Evolutionary conservation across 1,140 invertebrate species (phyloP).

Genomic region (Chlorops oryzae): DNA sequence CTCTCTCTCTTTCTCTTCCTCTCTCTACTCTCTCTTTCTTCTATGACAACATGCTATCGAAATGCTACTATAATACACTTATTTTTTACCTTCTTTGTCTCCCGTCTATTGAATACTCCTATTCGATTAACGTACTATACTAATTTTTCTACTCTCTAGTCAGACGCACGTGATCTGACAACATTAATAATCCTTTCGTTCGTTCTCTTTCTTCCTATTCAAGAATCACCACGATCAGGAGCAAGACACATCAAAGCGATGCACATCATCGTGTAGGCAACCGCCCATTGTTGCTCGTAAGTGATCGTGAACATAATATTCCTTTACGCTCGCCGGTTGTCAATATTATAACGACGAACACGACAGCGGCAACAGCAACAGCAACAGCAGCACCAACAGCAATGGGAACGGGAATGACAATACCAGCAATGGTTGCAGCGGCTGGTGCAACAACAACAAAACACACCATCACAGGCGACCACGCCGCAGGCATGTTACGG

Average conservation of each 20-base stretch:
- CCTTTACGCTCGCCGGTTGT: slow-evolving; percentile 41
- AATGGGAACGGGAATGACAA: too few species aligned
- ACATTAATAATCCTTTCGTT: too few species aligned
- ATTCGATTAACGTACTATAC: too few species aligned
- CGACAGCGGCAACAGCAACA: slow-evolving; percentile 23
- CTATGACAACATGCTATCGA: too few species aligned
- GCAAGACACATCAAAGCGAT: too few species aligned
- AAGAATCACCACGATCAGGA: slow-evolving; percentile 48
- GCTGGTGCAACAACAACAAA: background rate
- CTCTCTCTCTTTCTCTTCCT: background rate
- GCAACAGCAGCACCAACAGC: slow-evolving; percentile 21
- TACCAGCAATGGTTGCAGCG: background rate
- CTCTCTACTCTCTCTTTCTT: background rate
- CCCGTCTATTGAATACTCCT: too few species aligned
- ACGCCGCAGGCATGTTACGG: background rate
- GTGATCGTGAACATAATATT: slow-evolving; percentile 47
- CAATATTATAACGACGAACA: slow-evolving; percentile 41
- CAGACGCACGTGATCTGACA: too few species aligned
- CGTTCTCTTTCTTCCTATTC: slow-evolving; percentile 28
- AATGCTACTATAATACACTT: too few species aligned
- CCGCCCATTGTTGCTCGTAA: slow-evolving; percentile 44
- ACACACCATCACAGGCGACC: background rate
- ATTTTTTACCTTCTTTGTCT: too few species aligned
- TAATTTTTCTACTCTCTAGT: too few species aligned
- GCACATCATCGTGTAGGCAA: slow-evolving; percentile 45